Conservation (phyloP, 1,140 invertebrate genomes). For the Theocolax elegans region DNA sequence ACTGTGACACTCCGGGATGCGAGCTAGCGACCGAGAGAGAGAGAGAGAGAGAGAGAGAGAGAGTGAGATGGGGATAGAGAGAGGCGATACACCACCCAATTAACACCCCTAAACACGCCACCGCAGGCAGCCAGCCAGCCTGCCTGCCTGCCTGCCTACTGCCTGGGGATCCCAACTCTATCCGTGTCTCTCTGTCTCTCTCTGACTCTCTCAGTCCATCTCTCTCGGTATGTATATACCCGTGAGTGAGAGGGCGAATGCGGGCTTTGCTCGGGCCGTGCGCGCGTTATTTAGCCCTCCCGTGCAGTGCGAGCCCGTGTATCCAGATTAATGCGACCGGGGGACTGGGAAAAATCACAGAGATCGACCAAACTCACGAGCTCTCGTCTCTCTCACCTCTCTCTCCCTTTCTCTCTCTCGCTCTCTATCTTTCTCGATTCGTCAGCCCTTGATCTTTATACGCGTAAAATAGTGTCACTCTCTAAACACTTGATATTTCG, state of each 20-base stretch:
- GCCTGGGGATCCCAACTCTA: conserved; percentile 9
- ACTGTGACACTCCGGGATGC: conserved; percentile 51
- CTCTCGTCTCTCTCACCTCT: too few species aligned
- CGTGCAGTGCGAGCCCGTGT: neutral
- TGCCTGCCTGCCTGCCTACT: neutral
- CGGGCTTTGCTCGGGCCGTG: conserved; percentile 18
- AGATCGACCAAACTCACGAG: neutral
- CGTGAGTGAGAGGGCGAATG: conserved; percentile 7
- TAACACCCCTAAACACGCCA: conserved; percentile 60
- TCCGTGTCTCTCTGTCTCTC: too few species aligned
- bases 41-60: conserved; percentile 25
- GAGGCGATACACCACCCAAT: conserved; percentile 60
- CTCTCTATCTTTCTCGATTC: too few species aligned
- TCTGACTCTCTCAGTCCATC: too few species aligned
- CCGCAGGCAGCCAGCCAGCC: conserved; percentile 48
- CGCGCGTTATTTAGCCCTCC: neutral
- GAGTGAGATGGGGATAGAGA: conserved; percentile 39
- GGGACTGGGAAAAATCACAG: conserved; percentile 10
- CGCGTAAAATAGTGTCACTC: too few species aligned
- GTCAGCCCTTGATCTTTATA: too few species aligned
- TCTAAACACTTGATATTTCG: too few species aligned
- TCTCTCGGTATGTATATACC: neutral
- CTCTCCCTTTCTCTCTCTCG: too few species aligned
- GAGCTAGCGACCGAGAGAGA: conserved; percentile 8
- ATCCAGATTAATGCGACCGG: conserved; percentile 28